Evolutionary conservation across 2,888 invertebrate genomes (phyloP).

Genomic region (Sinohyriopsis cumingii): DNA sequence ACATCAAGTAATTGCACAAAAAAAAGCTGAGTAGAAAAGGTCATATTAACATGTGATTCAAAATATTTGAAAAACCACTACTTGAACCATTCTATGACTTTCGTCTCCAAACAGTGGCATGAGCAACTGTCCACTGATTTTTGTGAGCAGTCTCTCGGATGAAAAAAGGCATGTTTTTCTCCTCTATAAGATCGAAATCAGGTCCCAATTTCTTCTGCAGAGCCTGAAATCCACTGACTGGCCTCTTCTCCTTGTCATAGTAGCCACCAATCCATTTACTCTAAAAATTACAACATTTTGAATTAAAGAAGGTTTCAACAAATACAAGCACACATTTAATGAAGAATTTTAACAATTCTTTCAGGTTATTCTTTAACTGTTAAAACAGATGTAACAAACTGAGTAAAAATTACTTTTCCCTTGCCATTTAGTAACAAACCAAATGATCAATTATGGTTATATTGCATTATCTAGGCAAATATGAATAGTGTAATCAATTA

Average conservation of each 20-base stretch:
- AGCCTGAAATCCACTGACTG: constrained; percentile 62
- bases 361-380: too few relatives aligned
- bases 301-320: neutral
- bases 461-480: too few relatives aligned
- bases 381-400: too few relatives aligned
- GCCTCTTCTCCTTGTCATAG: constrained; percentile 46
- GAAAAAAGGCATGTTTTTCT: constrained; percentile 67
- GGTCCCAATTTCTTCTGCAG: constrained; percentile 54
- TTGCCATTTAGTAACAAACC: too few relatives aligned
- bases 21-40: too few relatives aligned
- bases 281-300: constrained; percentile 28
- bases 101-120: constrained; percentile 69
- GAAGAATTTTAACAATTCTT: neutral
- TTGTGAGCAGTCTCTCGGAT: constrained; percentile 69
- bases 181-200: constrained; percentile 62
- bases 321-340: neutral
- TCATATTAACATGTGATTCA: too few relatives aligned
- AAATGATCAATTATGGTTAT: too few relatives aligned
- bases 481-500: too few relatives aligned
- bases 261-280: constrained; percentile 66
- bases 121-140: constrained; percentile 70
- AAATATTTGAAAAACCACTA: too few relatives aligned
- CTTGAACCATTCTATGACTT: constrained; percentile 16
- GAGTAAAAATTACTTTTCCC: too few relatives aligned
- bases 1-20: too few relatives aligned